These are phyloP conservation scores for Copsychus sechellarum DNA, from an alignment of 2,113 vertebrate species.

Conservation along the genomic window DNA sequence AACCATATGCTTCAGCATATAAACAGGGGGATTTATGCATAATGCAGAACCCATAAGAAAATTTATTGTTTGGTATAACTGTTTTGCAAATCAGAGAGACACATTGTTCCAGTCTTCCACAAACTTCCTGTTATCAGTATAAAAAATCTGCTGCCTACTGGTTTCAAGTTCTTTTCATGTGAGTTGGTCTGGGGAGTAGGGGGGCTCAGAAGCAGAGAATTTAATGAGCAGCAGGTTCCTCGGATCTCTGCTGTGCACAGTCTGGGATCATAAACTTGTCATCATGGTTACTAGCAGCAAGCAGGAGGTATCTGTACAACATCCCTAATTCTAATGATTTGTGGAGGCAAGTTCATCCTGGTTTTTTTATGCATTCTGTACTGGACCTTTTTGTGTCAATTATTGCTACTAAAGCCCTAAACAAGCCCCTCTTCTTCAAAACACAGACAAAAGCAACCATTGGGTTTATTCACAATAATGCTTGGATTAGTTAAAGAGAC, in stretches of 20 bases:
- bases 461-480: conserved; percentile 30
- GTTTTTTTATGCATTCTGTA: background rate
- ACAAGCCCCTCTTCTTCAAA: conserved; percentile 25
- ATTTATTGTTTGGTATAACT: background rate
- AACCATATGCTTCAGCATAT: background rate
- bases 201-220: background rate
- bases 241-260: background rate
- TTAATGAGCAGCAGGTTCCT: background rate
- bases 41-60: background rate
- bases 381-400: background rate
- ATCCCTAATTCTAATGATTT: background rate
- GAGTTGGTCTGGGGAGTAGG: background rate
- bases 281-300: background rate
- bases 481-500: conserved; percentile 50
- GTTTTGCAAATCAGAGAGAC: background rate
- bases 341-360: background rate
- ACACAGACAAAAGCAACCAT: conserved; percentile 15
- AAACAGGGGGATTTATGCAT: background rate
- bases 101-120: background rate
- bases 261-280: background rate
- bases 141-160: background rate
- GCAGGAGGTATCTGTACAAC: background rate
- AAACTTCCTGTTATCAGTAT: background rate
- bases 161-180: background rate
- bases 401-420: background rate